A percentile compares a stretch with the other conserved stretches of the same genome.
Conservation (phyloP, 2,113 vertebrate species). For the Platichthys flesus region DNA sequence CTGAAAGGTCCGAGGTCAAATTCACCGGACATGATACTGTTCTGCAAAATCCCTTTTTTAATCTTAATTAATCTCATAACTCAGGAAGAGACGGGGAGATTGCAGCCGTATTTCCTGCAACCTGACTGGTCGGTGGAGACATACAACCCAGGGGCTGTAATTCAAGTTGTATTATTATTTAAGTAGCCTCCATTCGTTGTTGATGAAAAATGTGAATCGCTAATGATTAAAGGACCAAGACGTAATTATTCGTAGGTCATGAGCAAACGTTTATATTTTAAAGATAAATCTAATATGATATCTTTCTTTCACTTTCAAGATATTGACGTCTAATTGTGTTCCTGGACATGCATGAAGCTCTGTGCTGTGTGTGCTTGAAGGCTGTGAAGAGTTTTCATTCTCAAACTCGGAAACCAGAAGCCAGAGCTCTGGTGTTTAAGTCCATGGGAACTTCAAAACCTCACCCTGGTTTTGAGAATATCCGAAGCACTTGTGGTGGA, state of each 20-base stretch:
- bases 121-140: neutral
- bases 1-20: neutral
- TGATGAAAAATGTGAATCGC: neutral
- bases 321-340: constrained; percentile 1
- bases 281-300: neutral
- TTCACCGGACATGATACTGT: neutral
- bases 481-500: constrained; percentile 70
- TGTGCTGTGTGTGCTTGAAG: constrained; percentile 18
- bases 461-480: constrained; percentile 70
- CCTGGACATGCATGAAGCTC: neutral
- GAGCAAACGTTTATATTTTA: neutral
- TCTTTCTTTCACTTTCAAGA: neutral
- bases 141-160: neutral
- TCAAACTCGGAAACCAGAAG: constrained; percentile 57
- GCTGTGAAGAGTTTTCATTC: constrained; percentile 41
- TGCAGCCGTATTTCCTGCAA: neutral
- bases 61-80: neutral
- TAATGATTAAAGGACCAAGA: neutral
- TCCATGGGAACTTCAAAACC: constrained; percentile 73
- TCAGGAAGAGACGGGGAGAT: neutral
- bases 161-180: neutral
- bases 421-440: constrained; percentile 63
- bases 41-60: neutral
- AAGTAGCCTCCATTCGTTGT: neutral
- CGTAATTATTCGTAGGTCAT: neutral